phyloP scores from a whole-genome alignment of 1,140 invertebrate species.

The Ips nitidus region DNA sequence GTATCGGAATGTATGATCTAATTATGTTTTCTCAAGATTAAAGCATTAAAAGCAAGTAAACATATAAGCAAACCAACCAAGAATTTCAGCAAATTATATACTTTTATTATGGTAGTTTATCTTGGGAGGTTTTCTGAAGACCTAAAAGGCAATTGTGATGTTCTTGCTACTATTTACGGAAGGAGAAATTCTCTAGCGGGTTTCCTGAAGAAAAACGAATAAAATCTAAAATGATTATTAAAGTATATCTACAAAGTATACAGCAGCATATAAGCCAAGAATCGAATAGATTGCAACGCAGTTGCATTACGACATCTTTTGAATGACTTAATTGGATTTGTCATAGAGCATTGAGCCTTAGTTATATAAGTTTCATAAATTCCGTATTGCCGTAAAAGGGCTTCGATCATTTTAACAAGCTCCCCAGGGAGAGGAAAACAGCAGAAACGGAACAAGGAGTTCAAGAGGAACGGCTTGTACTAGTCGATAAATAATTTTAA shows the following conservation, averaged over 20 bases:
- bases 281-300: background rate
- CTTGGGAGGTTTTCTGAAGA: background rate
- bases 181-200: background rate
- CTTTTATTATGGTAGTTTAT: background rate
- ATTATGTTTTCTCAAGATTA: too few species aligned
- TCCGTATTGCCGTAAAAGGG: constrained; percentile 1
- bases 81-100: background rate
- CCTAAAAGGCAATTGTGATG: background rate
- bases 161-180: background rate
- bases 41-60: background rate
- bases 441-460: constrained; percentile 12
- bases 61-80: background rate
- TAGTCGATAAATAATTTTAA: constrained; percentile 15
- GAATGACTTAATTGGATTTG: constrained; percentile 3
- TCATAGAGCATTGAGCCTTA: constrained; percentile 7
- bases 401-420: constrained; percentile 15
- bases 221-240: constrained; percentile 3
- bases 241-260: background rate
- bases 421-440: constrained; percentile 8
- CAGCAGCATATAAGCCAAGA: background rate
- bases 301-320: background rate
- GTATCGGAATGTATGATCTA: too few species aligned
- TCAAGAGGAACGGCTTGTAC: constrained; percentile 5
- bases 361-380: constrained; percentile 9
- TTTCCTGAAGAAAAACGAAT: background rate